A percentile compares a stretch with the other conserved stretches of the same genome.
Evolutionary conservation across 2,797 vertebrate species (phyloP).

Genomic region (Hemitrygon akajei): DNA sequence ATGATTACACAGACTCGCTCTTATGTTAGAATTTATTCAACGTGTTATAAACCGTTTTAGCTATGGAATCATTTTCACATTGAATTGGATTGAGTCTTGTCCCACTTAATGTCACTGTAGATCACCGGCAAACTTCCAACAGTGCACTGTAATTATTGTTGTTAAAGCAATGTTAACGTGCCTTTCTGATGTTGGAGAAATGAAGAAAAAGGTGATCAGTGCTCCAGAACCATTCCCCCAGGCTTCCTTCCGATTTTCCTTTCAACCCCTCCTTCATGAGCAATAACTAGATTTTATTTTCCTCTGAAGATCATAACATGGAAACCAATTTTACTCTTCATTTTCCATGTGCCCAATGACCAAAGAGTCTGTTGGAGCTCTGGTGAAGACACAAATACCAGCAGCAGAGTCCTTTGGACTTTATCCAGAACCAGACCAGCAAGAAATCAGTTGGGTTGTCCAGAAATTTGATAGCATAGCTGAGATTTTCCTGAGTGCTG

Average conservation of each 20-base stretch:
- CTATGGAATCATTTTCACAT: not conserved
- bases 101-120: not conserved
- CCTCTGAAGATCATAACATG: no score
- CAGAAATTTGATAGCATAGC: no score
- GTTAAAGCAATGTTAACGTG: not conserved
- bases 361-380: not conserved
- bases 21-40: not conserved
- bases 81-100: not conserved
- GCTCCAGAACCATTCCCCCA: not conserved
- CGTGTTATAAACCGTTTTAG: not conserved
- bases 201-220: not conserved
- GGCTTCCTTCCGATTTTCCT: not conserved
- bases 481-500: no score
- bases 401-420: not conserved
- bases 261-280: not conserved
- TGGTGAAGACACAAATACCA: not conserved
- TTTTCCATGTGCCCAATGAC: not conserved
- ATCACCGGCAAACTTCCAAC: not conserved
- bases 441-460: not conserved
- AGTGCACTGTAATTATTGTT: not conserved
- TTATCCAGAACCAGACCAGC: not conserved
- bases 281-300: not conserved
- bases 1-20: not conserved
- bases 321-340: not conserved
- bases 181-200: not conserved